Percentiles rank a stretch among this genome's conserved stretches.
phyloP scores from a whole-genome alignment of 2,888 invertebrate genomes.

The Campoletis raptor region DNA sequence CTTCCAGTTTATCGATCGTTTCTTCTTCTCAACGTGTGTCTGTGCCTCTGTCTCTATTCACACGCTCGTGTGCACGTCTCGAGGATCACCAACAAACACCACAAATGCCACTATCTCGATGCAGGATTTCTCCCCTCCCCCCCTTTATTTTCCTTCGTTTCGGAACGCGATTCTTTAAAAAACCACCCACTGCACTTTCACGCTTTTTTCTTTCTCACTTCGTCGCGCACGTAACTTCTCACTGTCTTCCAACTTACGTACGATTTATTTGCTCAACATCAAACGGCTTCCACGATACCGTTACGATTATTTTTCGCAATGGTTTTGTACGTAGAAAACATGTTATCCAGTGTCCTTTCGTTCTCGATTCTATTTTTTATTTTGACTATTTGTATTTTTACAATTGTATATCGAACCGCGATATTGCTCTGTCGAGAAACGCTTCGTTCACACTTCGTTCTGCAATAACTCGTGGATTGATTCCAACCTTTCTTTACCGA shows the following conservation, averaged over 20 bases:
- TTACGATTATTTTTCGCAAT: neutral
- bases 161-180: neutral
- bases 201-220: neutral
- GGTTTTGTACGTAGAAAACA: neutral
- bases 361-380: neutral
- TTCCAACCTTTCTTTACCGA: neutral
- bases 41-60: neutral
- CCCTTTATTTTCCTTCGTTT: neutral
- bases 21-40: neutral
- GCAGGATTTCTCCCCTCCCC: neutral
- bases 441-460: neutral
- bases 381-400: neutral
- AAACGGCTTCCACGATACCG: neutral
- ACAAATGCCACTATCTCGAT: constrained; percentile 19
- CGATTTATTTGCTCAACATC: constrained; percentile 1
- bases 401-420: neutral
- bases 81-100: constrained; percentile 8
- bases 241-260: constrained; percentile 2
- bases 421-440: neutral
- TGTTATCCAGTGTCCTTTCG: neutral
- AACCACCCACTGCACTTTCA: constrained; percentile 11
- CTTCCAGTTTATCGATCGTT: constrained; percentile 14
- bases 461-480: neutral
- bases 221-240: neutral
- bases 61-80: neutral